Percentiles rank a stretch among this genome's conserved stretches.
Conservation (phyloP, 2,113 vertebrate genomes). For the Clarias batrachus region DNA sequence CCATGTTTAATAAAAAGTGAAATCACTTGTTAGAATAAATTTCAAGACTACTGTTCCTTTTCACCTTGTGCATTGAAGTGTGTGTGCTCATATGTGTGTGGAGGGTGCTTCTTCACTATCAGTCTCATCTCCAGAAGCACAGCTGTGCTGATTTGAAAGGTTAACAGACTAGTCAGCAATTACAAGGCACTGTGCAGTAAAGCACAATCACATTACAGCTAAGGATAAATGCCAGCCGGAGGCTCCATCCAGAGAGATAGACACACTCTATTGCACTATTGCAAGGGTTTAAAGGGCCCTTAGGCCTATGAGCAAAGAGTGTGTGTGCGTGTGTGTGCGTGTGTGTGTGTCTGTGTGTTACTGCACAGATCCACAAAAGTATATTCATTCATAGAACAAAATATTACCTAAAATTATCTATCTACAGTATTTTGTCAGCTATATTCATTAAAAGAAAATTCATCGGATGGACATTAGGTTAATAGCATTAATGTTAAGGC, state of each 20-base stretch:
- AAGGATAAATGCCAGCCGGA: conserved; percentile 67
- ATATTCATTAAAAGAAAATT: neutral
- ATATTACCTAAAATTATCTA: neutral
- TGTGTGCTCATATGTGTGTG: neutral
- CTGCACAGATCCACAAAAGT: neutral
- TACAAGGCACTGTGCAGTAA: conserved; percentile 72
- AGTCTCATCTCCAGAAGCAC: conserved; percentile 67
- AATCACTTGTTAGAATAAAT: conserved; percentile 9
- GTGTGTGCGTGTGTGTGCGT: conserved; percentile 6
- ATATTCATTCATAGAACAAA: neutral
- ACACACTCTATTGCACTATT: conserved; percentile 19
- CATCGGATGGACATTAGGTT: neutral
- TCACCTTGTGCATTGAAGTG: neutral
- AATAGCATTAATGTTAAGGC: neutral
- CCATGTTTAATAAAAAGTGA: conserved; percentile 27
- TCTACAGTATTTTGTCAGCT: neutral
- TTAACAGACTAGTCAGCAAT: conserved; percentile 79
- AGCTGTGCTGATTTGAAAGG: conserved; percentile 76
- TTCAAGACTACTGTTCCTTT: neutral
- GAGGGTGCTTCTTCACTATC: conserved; percentile 59
- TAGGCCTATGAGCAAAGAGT: conserved; percentile 19
- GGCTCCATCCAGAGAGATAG: conserved; percentile 59
- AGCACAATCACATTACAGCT: conserved; percentile 70
- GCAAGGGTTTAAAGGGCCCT: neutral
- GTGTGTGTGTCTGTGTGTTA: neutral